A percentile compares a stretch with the other conserved stretches of the same genome.
phyloP scores from a whole-genome alignment of 2,113 vertebrate species.

The Potamarius usumacintae region DNA sequence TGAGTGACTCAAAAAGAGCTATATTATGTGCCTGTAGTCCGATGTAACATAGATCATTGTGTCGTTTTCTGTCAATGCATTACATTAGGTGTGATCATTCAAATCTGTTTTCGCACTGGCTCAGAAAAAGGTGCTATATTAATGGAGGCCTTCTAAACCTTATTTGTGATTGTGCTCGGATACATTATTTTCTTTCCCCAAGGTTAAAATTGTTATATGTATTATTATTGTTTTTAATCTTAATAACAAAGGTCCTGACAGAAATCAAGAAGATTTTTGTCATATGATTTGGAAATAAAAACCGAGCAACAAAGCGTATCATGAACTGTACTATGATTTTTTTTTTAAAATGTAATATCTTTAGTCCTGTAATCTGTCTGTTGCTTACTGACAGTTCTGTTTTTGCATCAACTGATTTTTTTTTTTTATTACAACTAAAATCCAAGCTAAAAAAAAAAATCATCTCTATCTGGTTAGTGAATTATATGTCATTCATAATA shows the following conservation, averaged over 20 bases:
- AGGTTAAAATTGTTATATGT: background rate
- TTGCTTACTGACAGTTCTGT: background rate
- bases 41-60: constrained; percentile 45
- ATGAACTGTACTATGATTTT: constrained; percentile 22
- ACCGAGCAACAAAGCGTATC: background rate
- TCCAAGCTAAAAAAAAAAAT: background rate
- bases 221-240: constrained; percentile 61
- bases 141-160: constrained; percentile 81
- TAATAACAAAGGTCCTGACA: constrained; percentile 61
- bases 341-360: background rate
- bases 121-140: constrained; percentile 74
- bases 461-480: background rate
- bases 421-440: background rate
- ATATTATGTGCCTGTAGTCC: constrained; percentile 61
- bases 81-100: constrained; percentile 45
- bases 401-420: constrained; percentile 40
- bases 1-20: background rate
- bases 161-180: constrained; percentile 80
- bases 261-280: constrained; percentile 77
- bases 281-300: constrained; percentile 79
- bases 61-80: constrained; percentile 76
- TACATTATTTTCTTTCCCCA: constrained; percentile 70
- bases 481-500: background rate
- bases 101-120: constrained; percentile 79
- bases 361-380: background rate